phyloP scores from a whole-genome alignment of 2,113 vertebrate genomes.

The Vidua macroura region DNA sequence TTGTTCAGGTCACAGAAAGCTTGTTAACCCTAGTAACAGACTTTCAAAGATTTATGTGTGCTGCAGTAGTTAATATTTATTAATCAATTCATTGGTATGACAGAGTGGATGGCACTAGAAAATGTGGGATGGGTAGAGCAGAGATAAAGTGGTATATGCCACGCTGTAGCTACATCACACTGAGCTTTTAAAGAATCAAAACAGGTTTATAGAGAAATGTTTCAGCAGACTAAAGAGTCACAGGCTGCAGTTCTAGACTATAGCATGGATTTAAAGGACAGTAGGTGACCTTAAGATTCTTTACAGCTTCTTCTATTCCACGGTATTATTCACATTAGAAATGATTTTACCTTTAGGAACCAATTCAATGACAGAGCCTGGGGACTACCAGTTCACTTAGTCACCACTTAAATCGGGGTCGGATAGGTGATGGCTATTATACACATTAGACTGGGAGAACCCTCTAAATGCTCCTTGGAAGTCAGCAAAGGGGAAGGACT shows the following conservation, averaged over 20 bases:
- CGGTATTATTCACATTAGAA: neutral
- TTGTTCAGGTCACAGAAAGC: neutral
- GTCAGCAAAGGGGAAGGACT: neutral
- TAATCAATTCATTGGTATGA: neutral
- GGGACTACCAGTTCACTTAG: neutral
- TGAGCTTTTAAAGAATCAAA: neutral
- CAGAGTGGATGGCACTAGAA: neutral
- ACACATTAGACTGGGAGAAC: neutral
- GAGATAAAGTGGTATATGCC: neutral
- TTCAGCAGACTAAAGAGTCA: neutral
- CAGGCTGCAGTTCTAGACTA: neutral
- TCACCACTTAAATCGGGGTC: neutral
- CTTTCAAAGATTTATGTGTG: neutral
- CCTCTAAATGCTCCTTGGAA: neutral
- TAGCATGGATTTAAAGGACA: neutral
- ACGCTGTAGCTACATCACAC: neutral
- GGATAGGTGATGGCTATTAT: neutral
- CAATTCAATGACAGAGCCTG: neutral
- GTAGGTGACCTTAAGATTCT: neutral
- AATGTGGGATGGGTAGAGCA: neutral
- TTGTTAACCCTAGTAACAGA: neutral
- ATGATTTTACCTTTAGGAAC: neutral
- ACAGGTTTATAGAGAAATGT: neutral
- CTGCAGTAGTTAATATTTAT: neutral
- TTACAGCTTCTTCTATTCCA: neutral